Evolutionary conservation across 2,797 vertebrate genomes (phyloP).

Genomic region (Bovichtus diacanthus): DNA sequence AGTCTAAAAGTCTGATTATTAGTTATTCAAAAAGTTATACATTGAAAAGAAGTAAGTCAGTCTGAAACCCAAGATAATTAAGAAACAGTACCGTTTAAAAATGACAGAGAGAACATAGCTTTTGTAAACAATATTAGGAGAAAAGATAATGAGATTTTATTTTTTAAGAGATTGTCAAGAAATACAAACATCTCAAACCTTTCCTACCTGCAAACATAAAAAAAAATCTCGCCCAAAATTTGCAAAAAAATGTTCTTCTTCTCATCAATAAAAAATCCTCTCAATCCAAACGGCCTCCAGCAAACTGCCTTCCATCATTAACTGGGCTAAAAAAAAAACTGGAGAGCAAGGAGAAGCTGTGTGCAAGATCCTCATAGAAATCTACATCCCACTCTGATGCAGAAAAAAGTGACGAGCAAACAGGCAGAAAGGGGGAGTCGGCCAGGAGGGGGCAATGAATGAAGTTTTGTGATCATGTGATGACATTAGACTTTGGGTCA

Average conservation of each 20-base stretch:
- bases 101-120: not conserved
- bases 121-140: not conserved
- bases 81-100: not conserved
- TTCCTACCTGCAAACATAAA: conserved; percentile 65
- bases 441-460: conserved; percentile 25
- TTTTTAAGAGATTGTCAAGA: not conserved
- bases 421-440: conserved; percentile 21
- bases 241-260: conserved; percentile 2
- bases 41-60: not conserved
- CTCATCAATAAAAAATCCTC: conserved; percentile 11
- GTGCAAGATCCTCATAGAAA: conserved; percentile 19
- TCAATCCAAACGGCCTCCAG: conserved; percentile 32
- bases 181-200: not conserved
- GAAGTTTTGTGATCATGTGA: conserved; percentile 49
- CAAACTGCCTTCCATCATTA: conserved; percentile 58
- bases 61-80: not conserved
- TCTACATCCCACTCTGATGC: conserved; percentile 39
- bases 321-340: not conserved
- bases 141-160: not conserved
- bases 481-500: conserved; percentile 8
- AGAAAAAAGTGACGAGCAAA: conserved; percentile 11
- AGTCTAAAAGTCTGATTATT: not conserved
- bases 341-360: not conserved
- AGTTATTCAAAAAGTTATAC: not conserved
- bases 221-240: not conserved